Conservation (phyloP, 2,888 invertebrate genomes). For the Bombylius major region DNA sequence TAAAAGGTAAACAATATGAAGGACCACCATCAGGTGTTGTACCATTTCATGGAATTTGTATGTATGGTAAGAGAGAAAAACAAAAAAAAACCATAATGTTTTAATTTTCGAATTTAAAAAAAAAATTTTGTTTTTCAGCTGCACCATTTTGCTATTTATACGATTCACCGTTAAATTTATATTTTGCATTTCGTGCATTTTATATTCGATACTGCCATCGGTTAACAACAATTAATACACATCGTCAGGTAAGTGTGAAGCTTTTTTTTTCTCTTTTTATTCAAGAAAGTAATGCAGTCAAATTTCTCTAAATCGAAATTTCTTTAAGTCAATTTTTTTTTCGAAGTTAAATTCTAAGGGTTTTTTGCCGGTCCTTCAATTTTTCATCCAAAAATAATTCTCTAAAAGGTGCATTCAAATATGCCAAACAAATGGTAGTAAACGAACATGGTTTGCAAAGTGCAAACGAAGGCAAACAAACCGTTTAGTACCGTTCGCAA, state of each 20-base stretch:
- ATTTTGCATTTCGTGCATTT: conserved; percentile 81
- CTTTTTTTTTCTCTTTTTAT: not conserved
- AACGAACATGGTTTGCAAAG: too few species aligned
- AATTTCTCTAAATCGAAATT: too few species aligned
- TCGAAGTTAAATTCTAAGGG: too few species aligned
- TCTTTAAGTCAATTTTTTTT: too few species aligned
- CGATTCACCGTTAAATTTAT: conserved; percentile 75
- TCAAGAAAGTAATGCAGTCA: too few species aligned
- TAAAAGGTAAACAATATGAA: conserved; percentile 33
- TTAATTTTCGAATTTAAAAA: conserved; percentile 23
- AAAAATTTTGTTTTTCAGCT: conserved; percentile 44
- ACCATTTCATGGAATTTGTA: conserved; percentile 93
- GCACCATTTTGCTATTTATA: conserved; percentile 90
- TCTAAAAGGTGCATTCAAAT: too few species aligned
- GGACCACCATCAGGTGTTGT: conserved; percentile 86
- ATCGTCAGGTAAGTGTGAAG: conserved; percentile 51
- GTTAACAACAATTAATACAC: conserved; percentile 82
- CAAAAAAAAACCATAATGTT: not conserved
- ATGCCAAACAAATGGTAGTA: too few species aligned
- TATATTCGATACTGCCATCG: conserved; percentile 87
- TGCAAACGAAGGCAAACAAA: too few species aligned
- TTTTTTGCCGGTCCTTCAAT: too few species aligned
- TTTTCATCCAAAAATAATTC: too few species aligned
- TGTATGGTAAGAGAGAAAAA: conserved; percentile 63
- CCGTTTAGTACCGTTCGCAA: too few species aligned